Evolutionary conservation across 2,113 vertebrate species (phyloP), one percentile per base, ranked within the genome.

Genomic region (Psammodynastes pulverulentus): DNA sequence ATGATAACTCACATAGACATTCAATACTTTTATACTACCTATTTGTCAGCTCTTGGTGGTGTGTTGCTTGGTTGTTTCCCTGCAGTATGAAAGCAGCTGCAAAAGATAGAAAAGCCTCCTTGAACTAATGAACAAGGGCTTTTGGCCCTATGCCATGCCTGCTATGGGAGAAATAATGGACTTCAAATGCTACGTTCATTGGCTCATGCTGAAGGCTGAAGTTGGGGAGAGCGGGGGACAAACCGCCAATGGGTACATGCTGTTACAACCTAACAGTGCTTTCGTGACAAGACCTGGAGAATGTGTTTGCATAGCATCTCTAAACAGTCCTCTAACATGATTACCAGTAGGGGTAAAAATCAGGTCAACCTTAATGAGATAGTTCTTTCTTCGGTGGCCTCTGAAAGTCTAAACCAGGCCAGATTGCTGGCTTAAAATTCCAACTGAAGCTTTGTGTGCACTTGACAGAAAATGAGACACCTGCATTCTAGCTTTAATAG

Each of bases 401-500:
- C 91, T 94, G 93, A 95, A 95, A 90, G 94, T 89, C 93, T 15
- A 94, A 26, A 95, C 90, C 54, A 72, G 95, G 94, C 89, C 92
- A 52, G 92, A 54, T 94, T 93, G 93, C 89, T 94, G 79, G 89
- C 93, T 94, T 91, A 91, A 39, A 45, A 51, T 90, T 39, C 26
- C 93, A 94, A 97, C 97, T 97, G 97, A 87, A 58, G 67, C 67
- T 96, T 97, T 97, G 97, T 97, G 95, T 90, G 48, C 90, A 96
- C 94, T 95, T 91, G 91, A 96, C 94, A 95, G 96, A 97, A 98
- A 98, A 96, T 86, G 94, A 98, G 96, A 96, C 87, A 90, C 96
- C 95, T 96, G 94, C 96, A 96, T 97, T 96, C 94, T 95, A 94
- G 95, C 96, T 96, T 96, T 96, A 96, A 96, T 97, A 95, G 93